Conservation (phyloP, 2,797 vertebrate species). For the Varecia variegata region DNA sequence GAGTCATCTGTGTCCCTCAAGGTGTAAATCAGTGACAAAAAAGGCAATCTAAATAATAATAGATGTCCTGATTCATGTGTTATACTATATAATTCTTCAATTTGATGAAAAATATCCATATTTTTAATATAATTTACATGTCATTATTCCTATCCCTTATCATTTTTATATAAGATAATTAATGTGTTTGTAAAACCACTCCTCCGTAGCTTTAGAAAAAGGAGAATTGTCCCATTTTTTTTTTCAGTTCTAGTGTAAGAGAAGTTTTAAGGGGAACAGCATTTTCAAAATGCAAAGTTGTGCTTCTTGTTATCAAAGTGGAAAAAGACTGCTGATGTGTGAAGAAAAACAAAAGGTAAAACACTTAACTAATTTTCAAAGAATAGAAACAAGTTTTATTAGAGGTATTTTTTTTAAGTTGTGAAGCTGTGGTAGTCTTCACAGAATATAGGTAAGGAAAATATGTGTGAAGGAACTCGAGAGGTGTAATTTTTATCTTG, state of each 20-base stretch:
- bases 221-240: background rate
- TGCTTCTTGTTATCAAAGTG: slow-evolving; percentile 40
- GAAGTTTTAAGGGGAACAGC: slow-evolving; percentile 49
- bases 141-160: slow-evolving; percentile 12
- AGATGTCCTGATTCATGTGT: slow-evolving; percentile 59
- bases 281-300: slow-evolving; percentile 57
- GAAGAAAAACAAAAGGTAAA: slow-evolving; percentile 68
- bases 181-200: slow-evolving; percentile 37
- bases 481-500: background rate
- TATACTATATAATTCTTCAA: slow-evolving; percentile 53
- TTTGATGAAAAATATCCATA: slow-evolving; percentile 62
- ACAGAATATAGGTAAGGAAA: slow-evolving; percentile 47
- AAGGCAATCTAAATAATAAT: slow-evolving; percentile 64
- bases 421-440: slow-evolving; percentile 23
- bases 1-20: slow-evolving; percentile 21
- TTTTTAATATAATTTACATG: slow-evolving; percentile 63
- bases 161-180: slow-evolving; percentile 51
- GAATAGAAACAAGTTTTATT: slow-evolving; percentile 55
- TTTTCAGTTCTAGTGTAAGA: slow-evolving; percentile 12
- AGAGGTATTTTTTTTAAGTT: slow-evolving; percentile 12
- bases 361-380: slow-evolving; percentile 57
- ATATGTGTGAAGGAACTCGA: slow-evolving; percentile 40
- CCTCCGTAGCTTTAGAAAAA: background rate
- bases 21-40: slow-evolving; percentile 59
- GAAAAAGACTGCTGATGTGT: slow-evolving; percentile 48